Percentiles rank a stretch among this genome's conserved stretches.
Conservation (phyloP, 2,113 vertebrate species). For the Aegithalos caudatus region DNA sequence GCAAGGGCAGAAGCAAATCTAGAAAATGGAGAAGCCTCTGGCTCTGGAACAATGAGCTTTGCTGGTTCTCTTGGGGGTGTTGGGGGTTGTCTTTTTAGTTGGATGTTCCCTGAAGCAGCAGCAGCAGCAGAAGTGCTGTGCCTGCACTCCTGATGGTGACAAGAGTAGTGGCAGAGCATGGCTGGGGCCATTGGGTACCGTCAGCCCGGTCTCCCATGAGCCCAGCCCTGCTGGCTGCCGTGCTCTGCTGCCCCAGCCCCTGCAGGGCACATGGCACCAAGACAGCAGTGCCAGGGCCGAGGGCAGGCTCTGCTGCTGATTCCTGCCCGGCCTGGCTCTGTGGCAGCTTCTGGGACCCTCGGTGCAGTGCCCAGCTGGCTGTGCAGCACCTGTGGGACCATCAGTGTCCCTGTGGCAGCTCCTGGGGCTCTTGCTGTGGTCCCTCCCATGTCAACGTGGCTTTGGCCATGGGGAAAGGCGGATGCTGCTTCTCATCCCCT, state of each 20-base stretch:
- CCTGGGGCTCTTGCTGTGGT: neutral
- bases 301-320: neutral
- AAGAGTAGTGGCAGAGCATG: too few species aligned
- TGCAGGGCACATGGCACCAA: fast-evolving
- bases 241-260: neutral
- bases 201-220: neutral
- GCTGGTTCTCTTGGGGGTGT: fast-evolving
- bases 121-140: neutral
- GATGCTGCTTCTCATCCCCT: neutral
- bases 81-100: fast-evolving
- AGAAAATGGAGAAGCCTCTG: neutral
- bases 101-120: neutral
- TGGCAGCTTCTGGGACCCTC: neutral
- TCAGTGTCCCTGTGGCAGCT: neutral
- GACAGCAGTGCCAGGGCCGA: fast-evolving
- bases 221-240: neutral
- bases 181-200: fast-evolving
- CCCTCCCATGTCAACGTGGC: fast-evolving
- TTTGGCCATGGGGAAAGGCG: neutral
- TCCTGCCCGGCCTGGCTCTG: fast-evolving
- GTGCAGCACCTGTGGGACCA: neutral
- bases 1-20: neutral
- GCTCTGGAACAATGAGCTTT: neutral
- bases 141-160: neutral
- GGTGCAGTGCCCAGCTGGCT: neutral